These are phyloP conservation scores for Lottia gigantea DNA, from an alignment of 2,888 invertebrate species.

Conservation along the genomic window DNA sequence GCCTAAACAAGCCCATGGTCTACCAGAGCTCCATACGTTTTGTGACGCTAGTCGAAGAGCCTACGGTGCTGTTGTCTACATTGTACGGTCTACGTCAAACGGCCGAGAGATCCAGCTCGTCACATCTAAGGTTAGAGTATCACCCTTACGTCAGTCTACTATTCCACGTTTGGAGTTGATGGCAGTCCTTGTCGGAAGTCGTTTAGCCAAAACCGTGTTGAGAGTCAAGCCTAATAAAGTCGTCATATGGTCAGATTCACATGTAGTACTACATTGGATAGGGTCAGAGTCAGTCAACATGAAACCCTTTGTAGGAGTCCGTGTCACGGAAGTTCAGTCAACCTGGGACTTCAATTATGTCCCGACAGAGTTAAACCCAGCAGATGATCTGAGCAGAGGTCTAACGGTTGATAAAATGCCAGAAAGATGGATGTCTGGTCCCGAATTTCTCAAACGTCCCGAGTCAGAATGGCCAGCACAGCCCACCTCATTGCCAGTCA, in stretches of 20 bases:
- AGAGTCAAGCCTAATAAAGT: conserved; percentile 6
- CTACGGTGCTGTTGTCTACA: conserved; percentile 10
- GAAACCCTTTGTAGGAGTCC: conserved; percentile 18
- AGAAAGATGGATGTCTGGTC: conserved; percentile 8
- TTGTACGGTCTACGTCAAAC: background rate
- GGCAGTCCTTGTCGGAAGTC: conserved; percentile 14
- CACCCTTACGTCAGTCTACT: conserved; percentile 15
- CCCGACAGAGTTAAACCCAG: conserved; percentile 19
- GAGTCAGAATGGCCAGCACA: conserved; percentile 14
- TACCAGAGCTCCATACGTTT: conserved; percentile 13
- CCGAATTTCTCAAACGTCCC: conserved; percentile 12
- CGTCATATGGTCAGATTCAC: background rate
- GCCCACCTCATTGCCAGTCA: background rate
- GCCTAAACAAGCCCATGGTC: background rate
- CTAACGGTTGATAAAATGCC: conserved; percentile 14
- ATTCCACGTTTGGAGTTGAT: conserved; percentile 16
- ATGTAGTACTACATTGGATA: conserved; percentile 20
- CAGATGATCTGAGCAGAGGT: conserved; percentile 24
- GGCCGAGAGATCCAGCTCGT: background rate
- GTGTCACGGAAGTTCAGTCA: conserved; percentile 21
- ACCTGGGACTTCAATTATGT: conserved; percentile 16
- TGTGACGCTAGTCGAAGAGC: conserved; percentile 6
- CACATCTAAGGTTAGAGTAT: conserved; percentile 15
- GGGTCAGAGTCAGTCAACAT: conserved; percentile 15
- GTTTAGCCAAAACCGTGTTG: conserved; percentile 15